A percentile compares a stretch with the other conserved stretches of the same genome.
phyloP scores from a whole-genome alignment of 2,113 vertebrate genomes.

The Bos javanicus region DNA sequence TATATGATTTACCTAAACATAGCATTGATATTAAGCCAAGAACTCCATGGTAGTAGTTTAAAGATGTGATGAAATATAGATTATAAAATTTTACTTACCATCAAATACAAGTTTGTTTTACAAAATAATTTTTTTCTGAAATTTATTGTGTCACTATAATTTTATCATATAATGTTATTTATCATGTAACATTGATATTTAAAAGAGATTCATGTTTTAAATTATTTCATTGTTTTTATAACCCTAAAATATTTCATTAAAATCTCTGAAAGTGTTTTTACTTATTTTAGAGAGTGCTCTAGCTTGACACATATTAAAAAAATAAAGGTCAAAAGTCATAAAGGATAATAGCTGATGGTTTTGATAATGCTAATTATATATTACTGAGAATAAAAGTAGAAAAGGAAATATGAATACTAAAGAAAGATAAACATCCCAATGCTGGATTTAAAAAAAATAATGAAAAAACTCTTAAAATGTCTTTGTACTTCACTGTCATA shows the following conservation, averaged over 20 bases:
- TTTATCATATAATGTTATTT: background rate
- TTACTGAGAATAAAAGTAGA: constrained; percentile 85
- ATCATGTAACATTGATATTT: constrained; percentile 40
- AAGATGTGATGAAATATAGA: constrained; percentile 29
- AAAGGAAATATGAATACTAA: constrained; percentile 87
- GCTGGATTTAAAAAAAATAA: constrained; percentile 80
- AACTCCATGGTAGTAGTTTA: constrained; percentile 17
- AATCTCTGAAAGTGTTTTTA: constrained; percentile 39
- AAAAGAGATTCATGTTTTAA: background rate
- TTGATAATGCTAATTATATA: constrained; percentile 88
- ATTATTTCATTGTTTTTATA: constrained; percentile 61
- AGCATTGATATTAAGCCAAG: constrained; percentile 26
- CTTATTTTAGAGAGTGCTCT: constrained; percentile 69
- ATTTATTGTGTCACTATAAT: constrained; percentile 12
- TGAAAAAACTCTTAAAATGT: constrained; percentile 81
- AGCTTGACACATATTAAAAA: constrained; percentile 53
- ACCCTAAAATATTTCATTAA: constrained; percentile 61
- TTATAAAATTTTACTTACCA: background rate
- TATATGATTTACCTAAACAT: constrained; percentile 15
- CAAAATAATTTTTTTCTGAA: constrained; percentile 50
- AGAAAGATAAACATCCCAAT: constrained; percentile 85
- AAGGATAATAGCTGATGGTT: constrained; percentile 85
- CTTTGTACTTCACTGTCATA: constrained; percentile 86
- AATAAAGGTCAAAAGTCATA: constrained; percentile 83
- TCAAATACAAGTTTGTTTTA: constrained; percentile 7